Conservation (phyloP, 2,113 vertebrate genomes). For the Equus quagga region DNA sequence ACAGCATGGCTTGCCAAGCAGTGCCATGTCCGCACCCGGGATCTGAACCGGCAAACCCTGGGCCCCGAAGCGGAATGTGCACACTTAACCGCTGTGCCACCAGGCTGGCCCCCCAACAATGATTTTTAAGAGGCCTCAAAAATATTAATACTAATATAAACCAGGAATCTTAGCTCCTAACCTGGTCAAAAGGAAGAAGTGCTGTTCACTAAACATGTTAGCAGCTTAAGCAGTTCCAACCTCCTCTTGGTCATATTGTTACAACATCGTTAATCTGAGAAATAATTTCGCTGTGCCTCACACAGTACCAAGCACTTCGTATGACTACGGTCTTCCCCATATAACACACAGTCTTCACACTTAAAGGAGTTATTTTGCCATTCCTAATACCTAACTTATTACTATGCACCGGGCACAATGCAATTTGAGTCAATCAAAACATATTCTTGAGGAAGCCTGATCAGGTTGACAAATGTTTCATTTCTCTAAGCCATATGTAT, state of each 20-base stretch:
- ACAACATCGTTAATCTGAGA: not conserved
- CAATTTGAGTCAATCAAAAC: conserved; percentile 24
- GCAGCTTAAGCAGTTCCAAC: not conserved
- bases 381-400: conserved; percentile 22
- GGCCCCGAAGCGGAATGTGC: no score
- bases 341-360: not conserved
- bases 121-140: conserved; percentile 68
- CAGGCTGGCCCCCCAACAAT: not conserved
- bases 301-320: not conserved
- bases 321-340: not conserved
- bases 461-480: not conserved
- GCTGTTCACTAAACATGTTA: not conserved
- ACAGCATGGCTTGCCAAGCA: no score
- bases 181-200: conserved; percentile 47
- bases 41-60: no score
- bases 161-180: conserved; percentile 27
- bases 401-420: not conserved
- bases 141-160: conserved; percentile 69
- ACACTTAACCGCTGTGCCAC: no score
- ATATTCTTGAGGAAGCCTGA: not conserved
- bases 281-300: not conserved
- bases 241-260: not conserved
- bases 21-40: no score
- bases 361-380: not conserved
- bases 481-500: not conserved